Evolutionary conservation across 1,140 invertebrate species (phyloP).

Genomic region (Meloidogyne hapla): DNA sequence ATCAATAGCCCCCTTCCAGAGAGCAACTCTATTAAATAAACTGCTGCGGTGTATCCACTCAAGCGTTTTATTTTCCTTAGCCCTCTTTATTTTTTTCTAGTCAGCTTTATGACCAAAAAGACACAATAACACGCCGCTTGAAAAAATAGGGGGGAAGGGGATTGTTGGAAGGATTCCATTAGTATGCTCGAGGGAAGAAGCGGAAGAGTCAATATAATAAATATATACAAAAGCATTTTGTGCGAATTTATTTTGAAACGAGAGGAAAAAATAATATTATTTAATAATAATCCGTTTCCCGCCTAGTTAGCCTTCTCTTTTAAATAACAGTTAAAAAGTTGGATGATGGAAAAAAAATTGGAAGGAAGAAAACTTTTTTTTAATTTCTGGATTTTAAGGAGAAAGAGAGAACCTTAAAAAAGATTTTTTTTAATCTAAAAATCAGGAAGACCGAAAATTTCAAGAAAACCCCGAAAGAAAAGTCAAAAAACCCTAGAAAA

Average conservation of each 20-base stretch:
- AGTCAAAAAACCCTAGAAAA: too few relatives aligned
- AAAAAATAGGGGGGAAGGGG: neutral
- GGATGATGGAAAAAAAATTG: neutral
- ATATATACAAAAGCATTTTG: neutral
- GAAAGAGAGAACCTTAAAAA: too few relatives aligned
- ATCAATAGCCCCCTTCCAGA: neutral
- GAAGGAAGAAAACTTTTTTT: neutral
- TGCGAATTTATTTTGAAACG: neutral
- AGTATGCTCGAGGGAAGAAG: neutral
- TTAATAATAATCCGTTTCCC: neutral
- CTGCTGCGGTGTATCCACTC: neutral
- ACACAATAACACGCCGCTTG: conserved; percentile 2
- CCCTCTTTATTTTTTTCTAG: neutral
- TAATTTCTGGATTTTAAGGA: too few relatives aligned
- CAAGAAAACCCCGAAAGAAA: too few relatives aligned
- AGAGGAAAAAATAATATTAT: conserved; percentile 2
- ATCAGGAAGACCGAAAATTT: too few relatives aligned
- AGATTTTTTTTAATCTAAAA: too few relatives aligned
- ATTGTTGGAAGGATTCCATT: neutral
- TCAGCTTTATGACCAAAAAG: neutral
- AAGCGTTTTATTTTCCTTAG: conserved; percentile 1
- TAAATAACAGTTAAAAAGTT: neutral
- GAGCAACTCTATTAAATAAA: conserved; percentile 5
- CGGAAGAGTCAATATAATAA: neutral
- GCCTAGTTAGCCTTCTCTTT: neutral